These are phyloP conservation scores for Potamilus streckersoni DNA, from an alignment of 1,140 invertebrate genomes.

Conservation along the genomic window DNA sequence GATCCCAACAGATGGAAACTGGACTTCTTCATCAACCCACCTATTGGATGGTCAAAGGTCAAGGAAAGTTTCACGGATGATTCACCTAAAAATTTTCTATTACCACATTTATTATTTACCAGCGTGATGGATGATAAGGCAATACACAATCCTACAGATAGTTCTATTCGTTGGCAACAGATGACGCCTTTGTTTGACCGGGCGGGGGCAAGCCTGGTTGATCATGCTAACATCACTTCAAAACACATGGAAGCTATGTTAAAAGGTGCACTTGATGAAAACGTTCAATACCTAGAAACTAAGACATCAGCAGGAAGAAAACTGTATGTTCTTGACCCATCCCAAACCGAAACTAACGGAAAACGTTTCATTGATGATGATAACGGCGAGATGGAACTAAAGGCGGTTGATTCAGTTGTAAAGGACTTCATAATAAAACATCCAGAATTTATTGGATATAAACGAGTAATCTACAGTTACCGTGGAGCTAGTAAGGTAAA, in stretches of 20 bases:
- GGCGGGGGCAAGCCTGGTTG: constrained; percentile 17
- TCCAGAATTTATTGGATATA: constrained; percentile 43
- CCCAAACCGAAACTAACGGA: constrained; percentile 12
- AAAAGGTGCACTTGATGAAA: constrained; percentile 36
- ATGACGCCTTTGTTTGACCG: constrained; percentile 25
- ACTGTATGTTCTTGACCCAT: constrained; percentile 32
- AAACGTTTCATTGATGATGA: constrained; percentile 35
- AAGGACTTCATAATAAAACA: constrained; percentile 18
- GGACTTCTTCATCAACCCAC: constrained; percentile 30
- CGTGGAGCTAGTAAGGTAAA: background rate
- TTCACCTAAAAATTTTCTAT: constrained; percentile 13
- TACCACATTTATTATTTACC: constrained; percentile 18
- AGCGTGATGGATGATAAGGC: constrained; percentile 17
- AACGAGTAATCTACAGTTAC: constrained; percentile 28
- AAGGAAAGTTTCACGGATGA: constrained; percentile 11
- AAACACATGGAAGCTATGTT: constrained; percentile 36
- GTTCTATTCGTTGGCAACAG: constrained; percentile 27
- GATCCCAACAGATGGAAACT: constrained; percentile 17
- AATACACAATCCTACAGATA: constrained; percentile 23
- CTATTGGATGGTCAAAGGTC: constrained; percentile 25
- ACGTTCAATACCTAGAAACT: constrained; percentile 44
- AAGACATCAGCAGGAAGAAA: constrained; percentile 15
- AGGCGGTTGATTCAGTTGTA: constrained; percentile 10
- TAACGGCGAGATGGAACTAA: constrained; percentile 31
- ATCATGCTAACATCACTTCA: constrained; percentile 25